A percentile compares a stretch with the other conserved stretches of the same genome.
phyloP scores from a whole-genome alignment of 2,888 invertebrate species.

The Gastrophysa polygoni region DNA sequence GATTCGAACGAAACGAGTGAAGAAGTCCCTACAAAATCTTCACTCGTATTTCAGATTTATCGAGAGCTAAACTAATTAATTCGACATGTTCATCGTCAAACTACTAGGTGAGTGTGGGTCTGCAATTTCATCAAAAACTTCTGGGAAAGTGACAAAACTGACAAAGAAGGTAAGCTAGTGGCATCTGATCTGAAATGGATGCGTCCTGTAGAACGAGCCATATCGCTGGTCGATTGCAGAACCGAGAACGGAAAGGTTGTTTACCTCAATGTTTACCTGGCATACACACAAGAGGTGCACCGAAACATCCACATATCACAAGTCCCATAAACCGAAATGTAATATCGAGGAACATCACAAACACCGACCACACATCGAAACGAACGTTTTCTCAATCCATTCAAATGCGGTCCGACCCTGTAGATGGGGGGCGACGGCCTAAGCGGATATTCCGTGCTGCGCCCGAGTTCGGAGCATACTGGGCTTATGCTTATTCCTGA shows the following conservation, averaged over 20 bases:
- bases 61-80: no score
- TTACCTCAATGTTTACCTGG: constrained; percentile 42
- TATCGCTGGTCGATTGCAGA: background rate
- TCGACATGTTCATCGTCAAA: no score
- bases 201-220: constrained; percentile 2
- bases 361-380: constrained; percentile 5
- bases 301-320: constrained; percentile 32
- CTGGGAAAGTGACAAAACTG: background rate
- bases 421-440: constrained; percentile 32
- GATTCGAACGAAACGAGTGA: no score
- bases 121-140: background rate
- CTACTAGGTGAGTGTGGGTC: no score
- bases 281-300: constrained; percentile 38
- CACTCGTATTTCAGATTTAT: no score
- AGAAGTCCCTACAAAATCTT: no score
- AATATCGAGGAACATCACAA: constrained; percentile 16
- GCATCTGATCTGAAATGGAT: background rate
- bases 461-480: constrained; percentile 28
- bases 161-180: background rate
- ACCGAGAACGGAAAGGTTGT: constrained; percentile 37
- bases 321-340: constrained; percentile 20
- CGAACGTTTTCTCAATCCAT: constrained; percentile 2
- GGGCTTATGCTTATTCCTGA: constrained; percentile 32
- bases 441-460: constrained; percentile 20
- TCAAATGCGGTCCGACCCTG: constrained; percentile 26